These are phyloP conservation scores for Platycheirus albimanus DNA, from an alignment of 2,888 invertebrate genomes.

Conservation along the genomic window DNA sequence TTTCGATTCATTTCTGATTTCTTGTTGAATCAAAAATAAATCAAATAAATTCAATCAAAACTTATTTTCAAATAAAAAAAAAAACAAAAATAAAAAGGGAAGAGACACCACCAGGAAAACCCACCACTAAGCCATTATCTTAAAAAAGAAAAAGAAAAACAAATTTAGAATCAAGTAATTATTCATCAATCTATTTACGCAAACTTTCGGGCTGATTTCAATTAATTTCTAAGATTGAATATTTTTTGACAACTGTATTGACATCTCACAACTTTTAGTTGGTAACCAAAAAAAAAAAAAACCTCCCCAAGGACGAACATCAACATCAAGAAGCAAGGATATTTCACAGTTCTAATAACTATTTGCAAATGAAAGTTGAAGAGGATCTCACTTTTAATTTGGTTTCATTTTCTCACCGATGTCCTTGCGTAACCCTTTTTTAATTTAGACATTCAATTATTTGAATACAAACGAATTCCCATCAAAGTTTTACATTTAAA, in stretches of 20 bases:
- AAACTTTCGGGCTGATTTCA: constrained; percentile 40
- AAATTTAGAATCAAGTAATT: too few species aligned
- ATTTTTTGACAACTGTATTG: too few species aligned
- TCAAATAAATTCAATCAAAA: constrained; percentile 81
- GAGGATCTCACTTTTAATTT: too few species aligned
- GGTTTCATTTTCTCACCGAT: background rate
- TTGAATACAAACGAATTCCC: too few species aligned
- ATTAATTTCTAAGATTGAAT: constrained; percentile 40
- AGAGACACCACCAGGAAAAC: constrained; percentile 8
- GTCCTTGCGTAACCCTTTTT: too few species aligned
- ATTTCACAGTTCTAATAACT: too few species aligned
- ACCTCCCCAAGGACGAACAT: too few species aligned
- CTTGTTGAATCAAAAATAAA: constrained; percentile 69
- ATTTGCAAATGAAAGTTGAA: too few species aligned
- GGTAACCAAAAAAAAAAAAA: background rate
- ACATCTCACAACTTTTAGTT: too few species aligned
- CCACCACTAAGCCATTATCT: constrained; percentile 5
- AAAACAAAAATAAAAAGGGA: background rate
- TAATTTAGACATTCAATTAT: too few species aligned
- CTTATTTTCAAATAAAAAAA: constrained; percentile 76
- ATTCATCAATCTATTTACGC: constrained; percentile 22
- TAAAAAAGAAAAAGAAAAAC: too few species aligned
- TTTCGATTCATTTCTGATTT: constrained; percentile 54
- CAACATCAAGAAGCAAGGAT: too few species aligned
- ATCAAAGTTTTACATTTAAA: background rate